These are phyloP conservation scores for Xylophagus ater DNA, from an alignment of 2,888 invertebrate species.

Conservation along the genomic window DNA sequence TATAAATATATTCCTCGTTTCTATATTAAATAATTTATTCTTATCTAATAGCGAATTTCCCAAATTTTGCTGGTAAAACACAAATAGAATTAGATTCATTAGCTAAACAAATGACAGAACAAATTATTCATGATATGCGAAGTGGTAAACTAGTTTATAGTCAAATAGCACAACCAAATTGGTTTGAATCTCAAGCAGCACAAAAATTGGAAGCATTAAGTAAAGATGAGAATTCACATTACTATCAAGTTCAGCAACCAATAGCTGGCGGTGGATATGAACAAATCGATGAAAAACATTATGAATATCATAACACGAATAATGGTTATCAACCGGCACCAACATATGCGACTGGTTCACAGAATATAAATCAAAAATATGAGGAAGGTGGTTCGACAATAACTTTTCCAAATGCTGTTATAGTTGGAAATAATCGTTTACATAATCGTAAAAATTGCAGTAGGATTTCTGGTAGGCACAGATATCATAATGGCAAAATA, in stretches of 20 bases:
- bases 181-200: slow-evolving; percentile 33
- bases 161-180: slow-evolving; percentile 30
- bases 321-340: slow-evolving; percentile 8
- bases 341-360: slow-evolving; percentile 4
- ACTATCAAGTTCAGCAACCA: not conserved
- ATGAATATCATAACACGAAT: slow-evolving; percentile 9
- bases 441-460: slow-evolving; percentile 35
- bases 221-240: slow-evolving; percentile 7
- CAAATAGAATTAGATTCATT: slow-evolving; percentile 22
- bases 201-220: slow-evolving; percentile 25
- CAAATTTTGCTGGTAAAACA: slow-evolving; percentile 29
- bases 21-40: not conserved
- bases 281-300: slow-evolving; percentile 10
- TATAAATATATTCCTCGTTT: slow-evolving; percentile 1
- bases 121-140: slow-evolving; percentile 31
- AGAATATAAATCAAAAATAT: slow-evolving; percentile 26
- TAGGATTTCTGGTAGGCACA: slow-evolving; percentile 25
- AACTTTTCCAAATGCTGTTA: slow-evolving; percentile 33
- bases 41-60: slow-evolving; percentile 16
- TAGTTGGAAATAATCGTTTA: slow-evolving; percentile 32
- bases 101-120: slow-evolving; percentile 23
- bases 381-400: slow-evolving; percentile 20
- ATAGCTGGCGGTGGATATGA: slow-evolving; percentile 9
- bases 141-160: slow-evolving; percentile 27
- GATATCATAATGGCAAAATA: too few species aligned